Percentiles rank a stretch among this genome's conserved stretches.
Evolutionary conservation across 2,113 vertebrate genomes (phyloP).

Genomic region (Petrocephalus microphthalmus): DNA sequence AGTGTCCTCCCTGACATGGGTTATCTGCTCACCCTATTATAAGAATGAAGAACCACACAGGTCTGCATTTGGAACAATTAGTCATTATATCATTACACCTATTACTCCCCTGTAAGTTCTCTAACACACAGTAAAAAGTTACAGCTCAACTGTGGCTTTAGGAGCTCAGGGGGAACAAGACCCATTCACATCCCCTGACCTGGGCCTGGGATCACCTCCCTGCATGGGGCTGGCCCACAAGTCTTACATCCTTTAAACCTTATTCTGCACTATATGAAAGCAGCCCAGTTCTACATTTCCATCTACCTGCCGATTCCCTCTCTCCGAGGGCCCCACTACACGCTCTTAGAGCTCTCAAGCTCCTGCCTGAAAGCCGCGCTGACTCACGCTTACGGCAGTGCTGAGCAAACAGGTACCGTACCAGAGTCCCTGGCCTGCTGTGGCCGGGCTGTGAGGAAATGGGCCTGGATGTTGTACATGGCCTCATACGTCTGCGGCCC

Average conservation of each 20-base stretch:
- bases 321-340: not conserved
- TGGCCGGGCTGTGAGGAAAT: slow-evolving; percentile 50
- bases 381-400: not conserved
- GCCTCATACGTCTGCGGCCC: slow-evolving; percentile 77
- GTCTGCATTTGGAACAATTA: not conserved
- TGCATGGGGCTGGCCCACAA: not conserved
- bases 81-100: not conserved
- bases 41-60: not conserved
- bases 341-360: too few species aligned
- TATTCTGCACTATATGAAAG: not conserved
- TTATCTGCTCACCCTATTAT: not conserved
- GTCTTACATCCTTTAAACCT: not conserved
- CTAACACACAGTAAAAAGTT: not conserved
- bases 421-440: slow-evolving; percentile 65
- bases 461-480: slow-evolving; percentile 87
- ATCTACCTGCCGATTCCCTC: not conserved
- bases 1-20: not conserved
- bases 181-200: not conserved
- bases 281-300: not conserved
- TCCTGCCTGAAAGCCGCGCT: not conserved
- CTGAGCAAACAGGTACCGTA: slow-evolving; percentile 42
- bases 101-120: not conserved
- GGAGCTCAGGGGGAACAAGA: not conserved
- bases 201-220: not conserved
- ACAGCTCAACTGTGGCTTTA: not conserved